A percentile compares a stretch with the other conserved stretches of the same genome.
Conservation (phyloP, 2,888 invertebrate genomes). For the Drosophila kambysellisi region DNA sequence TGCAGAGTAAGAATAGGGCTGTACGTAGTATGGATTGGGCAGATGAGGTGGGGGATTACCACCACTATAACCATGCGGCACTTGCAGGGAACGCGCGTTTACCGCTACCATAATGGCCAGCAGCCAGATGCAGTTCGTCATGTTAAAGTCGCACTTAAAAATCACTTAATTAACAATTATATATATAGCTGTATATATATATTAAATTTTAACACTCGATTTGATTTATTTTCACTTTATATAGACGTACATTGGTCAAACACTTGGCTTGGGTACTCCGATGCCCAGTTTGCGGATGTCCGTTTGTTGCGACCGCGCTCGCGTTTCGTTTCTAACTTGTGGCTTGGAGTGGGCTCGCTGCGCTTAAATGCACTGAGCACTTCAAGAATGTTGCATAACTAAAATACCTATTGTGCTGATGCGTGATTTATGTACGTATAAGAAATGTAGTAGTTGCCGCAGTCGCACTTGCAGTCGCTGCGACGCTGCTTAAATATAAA, state of each 20-base stretch:
- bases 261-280: not conserved
- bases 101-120: constrained; percentile 40
- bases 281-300: constrained; percentile 12
- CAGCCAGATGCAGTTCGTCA: constrained; percentile 60
- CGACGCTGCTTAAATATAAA: constrained; percentile 4
- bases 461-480: constrained; percentile 22
- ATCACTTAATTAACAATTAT: not conserved
- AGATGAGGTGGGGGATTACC: constrained; percentile 29
- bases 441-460: constrained; percentile 18
- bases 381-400: constrained; percentile 69
- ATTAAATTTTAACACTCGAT: not conserved
- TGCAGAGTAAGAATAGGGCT: constrained; percentile 43
- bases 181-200: not conserved
- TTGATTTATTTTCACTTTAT: constrained; percentile 4
- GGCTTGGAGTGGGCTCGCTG: constrained; percentile 29
- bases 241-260: constrained; percentile 24
- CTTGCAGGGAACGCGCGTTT: constrained; percentile 41
- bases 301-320: constrained; percentile 36
- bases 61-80: constrained; percentile 17
- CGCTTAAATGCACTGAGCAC: constrained; percentile 53
- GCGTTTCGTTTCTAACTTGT: constrained; percentile 42
- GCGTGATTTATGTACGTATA: constrained; percentile 60
- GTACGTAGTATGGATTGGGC: constrained; percentile 37
- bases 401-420: constrained; percentile 58
- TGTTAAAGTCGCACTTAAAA: constrained; percentile 16